Evolutionary conservation across 2,797 vertebrate species (phyloP).

Genomic region (Dendrocincla tyrannina): DNA sequence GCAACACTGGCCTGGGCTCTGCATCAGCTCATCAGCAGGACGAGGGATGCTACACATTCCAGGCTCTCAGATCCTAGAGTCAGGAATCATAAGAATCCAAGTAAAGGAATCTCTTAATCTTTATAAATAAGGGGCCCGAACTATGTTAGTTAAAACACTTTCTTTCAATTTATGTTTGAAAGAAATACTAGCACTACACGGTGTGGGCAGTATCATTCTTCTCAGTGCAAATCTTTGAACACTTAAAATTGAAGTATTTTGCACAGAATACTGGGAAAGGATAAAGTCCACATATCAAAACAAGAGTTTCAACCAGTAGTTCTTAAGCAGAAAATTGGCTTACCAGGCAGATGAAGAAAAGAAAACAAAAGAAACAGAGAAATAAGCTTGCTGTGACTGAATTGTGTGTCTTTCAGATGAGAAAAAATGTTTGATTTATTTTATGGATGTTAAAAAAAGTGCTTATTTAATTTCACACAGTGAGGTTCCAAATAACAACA

Average conservation of each 20-base stretch:
- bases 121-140: background rate
- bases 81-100: background rate
- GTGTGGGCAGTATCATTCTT: background rate
- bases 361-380: conserved; percentile 89
- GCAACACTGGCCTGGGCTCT: background rate
- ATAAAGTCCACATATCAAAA: conserved; percentile 87
- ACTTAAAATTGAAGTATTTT: conserved; percentile 75
- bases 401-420: conserved; percentile 82
- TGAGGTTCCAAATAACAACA: conserved; percentile 84
- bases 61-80: background rate
- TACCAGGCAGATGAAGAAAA: conserved; percentile 86
- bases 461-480: conserved; percentile 90
- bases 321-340: conserved; percentile 97
- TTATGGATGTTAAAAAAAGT: conserved; percentile 87
- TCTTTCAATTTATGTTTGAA: background rate
- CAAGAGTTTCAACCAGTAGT: conserved; percentile 85
- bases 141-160: background rate
- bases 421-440: conserved; percentile 86
- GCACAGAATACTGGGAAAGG: conserved; percentile 80
- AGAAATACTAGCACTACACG: conserved; percentile 9
- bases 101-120: conserved; percentile 30
- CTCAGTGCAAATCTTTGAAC: conserved; percentile 75
- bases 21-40: background rate
- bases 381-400: conserved; percentile 91
- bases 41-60: background rate